Conservation (phyloP, 2,797 vertebrate species). For the Thunnus albacares region DNA sequence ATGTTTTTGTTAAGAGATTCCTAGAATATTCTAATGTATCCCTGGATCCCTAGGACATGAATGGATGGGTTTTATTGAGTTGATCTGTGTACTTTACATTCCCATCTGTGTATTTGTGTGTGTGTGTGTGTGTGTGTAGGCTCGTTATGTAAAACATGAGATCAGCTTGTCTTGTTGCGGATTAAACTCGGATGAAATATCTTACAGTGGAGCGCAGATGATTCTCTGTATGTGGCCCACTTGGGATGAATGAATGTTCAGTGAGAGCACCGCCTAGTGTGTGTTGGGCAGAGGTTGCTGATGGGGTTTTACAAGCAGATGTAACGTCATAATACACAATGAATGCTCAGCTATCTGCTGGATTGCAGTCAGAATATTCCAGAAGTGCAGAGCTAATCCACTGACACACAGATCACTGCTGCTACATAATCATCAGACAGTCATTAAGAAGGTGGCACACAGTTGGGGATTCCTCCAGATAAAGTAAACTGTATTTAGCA, state of each 20-base stretch:
- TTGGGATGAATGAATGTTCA: slow-evolving; percentile 9
- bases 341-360: slow-evolving; percentile 68
- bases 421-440: not conserved
- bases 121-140: not conserved
- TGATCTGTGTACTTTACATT: not conserved
- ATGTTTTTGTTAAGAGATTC: not conserved
- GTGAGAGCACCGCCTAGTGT: not conserved
- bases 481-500: not conserved
- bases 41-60: not conserved
- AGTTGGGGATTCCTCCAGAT: slow-evolving; percentile 11
- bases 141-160: slow-evolving; percentile 63
- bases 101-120: not conserved
- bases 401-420: slow-evolving; percentile 8
- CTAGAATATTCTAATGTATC: not conserved
- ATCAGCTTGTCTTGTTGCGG: slow-evolving; percentile 47
- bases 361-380: slow-evolving; percentile 55
- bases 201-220: slow-evolving; percentile 25
- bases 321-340: slow-evolving; percentile 54
- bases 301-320: slow-evolving; percentile 64
- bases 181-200: slow-evolving; percentile 50
- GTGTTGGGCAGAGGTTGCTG: not conserved
- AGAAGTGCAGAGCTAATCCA: slow-evolving; percentile 56
- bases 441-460: slow-evolving; percentile 1
- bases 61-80: not conserved
- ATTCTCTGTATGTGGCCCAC: not conserved